Evolutionary conservation across 2,113 vertebrate genomes (phyloP), one percentile per base, ranked within the genome.

Genomic region (Mohoua ochrocephala): DNA sequence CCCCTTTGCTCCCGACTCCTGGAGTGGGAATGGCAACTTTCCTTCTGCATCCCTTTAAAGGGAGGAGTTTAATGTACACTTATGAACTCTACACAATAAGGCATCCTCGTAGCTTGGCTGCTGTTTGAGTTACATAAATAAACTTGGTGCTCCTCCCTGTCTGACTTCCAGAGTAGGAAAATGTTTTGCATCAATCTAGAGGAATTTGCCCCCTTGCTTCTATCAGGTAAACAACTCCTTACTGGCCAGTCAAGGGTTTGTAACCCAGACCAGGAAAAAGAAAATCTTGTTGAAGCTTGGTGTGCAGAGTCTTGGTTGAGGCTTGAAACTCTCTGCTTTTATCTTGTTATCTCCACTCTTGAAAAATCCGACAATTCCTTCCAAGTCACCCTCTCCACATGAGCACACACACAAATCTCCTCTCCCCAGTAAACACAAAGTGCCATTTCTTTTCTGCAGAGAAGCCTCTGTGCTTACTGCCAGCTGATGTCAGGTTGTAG

Each of bases 161-260:
- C 64, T 80, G 84, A 89, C 88, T 89, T 95, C 91, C 78, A 90
- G 91, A 84, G 77, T 52, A 87, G 71, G 90, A 96, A 70, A 90
- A 71, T 41, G 74, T 84, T 86, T 74, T 94, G 91, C 84, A 93
- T 84, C 61, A 47, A 64, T 84, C 57, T 74, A 56, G 93, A 96
- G 97, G 97, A 97, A 97, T 97, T 97, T 97, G 96, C 94, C 91
- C 96, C 96, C 77, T 95, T 90, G 68, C 82, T 97, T 93, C 76
- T 71, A 24, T 22, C 87, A 94, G 96, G 97, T 97, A 97, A 97
- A 97, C 96, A 97, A 71, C 27, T 94, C 63, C 89, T 76, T 75
- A 10, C 84, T 45, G 37, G 23, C 41, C n/a, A 35, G 41, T 39
- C 76, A 54, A 86, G 70, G 59, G 16, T 85, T 93, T 91, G 63